phyloP scores from a whole-genome alignment of 2,113 vertebrate genomes.

The Entomyzon cyanotis region DNA sequence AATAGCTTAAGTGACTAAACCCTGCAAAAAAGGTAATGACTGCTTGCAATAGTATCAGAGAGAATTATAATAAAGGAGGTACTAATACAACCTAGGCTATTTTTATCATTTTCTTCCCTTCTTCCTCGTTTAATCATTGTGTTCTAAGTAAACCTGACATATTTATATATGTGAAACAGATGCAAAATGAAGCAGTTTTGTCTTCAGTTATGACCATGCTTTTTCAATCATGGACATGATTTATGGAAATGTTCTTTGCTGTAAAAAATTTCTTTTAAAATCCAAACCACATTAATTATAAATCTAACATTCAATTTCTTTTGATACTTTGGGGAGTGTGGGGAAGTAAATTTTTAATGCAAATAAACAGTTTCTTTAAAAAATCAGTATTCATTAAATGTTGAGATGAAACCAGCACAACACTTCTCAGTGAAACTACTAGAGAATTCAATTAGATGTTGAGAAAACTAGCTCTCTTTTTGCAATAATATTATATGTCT shows the following conservation, averaged over 20 bases:
- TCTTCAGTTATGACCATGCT: constrained; percentile 73
- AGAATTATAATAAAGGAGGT: constrained; percentile 69
- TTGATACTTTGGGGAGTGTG: constrained; percentile 44
- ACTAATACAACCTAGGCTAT: constrained; percentile 62
- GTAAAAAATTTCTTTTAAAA: constrained; percentile 63
- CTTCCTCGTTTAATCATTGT: constrained; percentile 77
- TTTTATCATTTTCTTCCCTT: constrained; percentile 71
- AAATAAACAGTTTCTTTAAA: constrained; percentile 62
- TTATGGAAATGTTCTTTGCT: constrained; percentile 77
- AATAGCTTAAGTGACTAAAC: constrained; percentile 29
- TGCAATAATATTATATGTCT: constrained; percentile 40
- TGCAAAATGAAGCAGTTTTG: constrained; percentile 71
- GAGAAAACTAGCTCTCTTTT: constrained; percentile 49
- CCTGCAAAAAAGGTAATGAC: constrained; percentile 15
- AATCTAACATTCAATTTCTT: constrained; percentile 61
- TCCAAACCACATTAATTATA: constrained; percentile 74
- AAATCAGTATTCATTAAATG: constrained; percentile 65
- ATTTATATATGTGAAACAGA: constrained; percentile 81
- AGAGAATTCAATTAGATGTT: constrained; percentile 43
- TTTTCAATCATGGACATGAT: constrained; percentile 77
- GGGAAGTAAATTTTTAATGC: constrained; percentile 53
- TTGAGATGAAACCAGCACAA: constrained; percentile 45
- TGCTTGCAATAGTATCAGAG: constrained; percentile 36
- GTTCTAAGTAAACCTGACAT: constrained; percentile 78
- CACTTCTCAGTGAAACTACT: constrained; percentile 19